Percentiles rank a stretch among this genome's conserved stretches.
These are phyloP conservation scores for Uria aalge DNA, from an alignment of 2,113 vertebrate species.

Conservation along the genomic window DNA sequence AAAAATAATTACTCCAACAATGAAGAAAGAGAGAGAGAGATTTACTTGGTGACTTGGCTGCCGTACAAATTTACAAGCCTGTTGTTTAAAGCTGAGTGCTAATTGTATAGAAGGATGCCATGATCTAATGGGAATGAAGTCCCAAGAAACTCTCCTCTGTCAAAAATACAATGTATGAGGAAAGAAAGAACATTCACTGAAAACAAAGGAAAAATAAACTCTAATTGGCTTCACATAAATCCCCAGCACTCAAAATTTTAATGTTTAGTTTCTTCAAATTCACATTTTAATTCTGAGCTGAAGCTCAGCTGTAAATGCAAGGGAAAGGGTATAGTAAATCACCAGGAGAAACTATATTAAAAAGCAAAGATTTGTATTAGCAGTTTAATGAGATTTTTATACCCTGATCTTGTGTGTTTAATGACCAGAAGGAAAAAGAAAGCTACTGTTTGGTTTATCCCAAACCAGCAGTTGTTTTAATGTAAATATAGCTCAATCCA, in stretches of 20 bases:
- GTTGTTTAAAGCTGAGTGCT: conserved; percentile 2
- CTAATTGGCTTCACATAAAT: background rate
- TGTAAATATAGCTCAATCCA: background rate
- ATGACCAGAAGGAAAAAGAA: background rate
- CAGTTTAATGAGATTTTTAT: background rate
- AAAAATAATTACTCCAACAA: background rate
- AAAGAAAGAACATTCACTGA: background rate
- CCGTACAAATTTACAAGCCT: background rate
- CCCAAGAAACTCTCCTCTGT: background rate
- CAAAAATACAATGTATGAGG: background rate
- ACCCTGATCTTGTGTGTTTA: background rate
- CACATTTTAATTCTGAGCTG: background rate
- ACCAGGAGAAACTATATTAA: background rate
- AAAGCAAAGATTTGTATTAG: background rate
- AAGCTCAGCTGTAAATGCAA: background rate
- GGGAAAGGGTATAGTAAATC: background rate
- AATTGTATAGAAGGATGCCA: conserved; percentile 11
- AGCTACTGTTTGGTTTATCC: background rate
- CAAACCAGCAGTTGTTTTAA: background rate
- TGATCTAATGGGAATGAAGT: conserved; percentile 25
- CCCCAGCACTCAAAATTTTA: background rate
- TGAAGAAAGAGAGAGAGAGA: background rate
- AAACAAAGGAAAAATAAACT: background rate
- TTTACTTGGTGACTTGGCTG: background rate
- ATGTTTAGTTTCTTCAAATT: background rate